phyloP scores from a whole-genome alignment of 2,113 vertebrate genomes.

The Grallaria varia region DNA sequence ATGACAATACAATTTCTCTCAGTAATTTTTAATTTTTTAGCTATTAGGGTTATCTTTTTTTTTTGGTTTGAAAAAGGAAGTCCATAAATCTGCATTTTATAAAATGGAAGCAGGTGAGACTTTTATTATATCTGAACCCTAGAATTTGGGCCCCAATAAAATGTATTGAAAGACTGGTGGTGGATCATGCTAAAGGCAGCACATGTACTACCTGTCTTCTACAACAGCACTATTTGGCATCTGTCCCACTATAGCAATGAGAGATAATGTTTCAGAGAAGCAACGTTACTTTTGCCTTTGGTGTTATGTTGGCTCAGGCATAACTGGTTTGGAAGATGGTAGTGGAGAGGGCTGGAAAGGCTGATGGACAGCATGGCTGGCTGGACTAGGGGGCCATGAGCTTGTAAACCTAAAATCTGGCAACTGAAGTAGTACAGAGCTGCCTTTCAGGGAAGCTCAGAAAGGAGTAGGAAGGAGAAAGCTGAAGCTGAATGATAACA shows the following conservation, averaged over 20 bases:
- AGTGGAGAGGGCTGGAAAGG: neutral
- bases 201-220: neutral
- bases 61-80: neutral
- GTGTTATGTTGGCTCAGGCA: neutral
- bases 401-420: neutral
- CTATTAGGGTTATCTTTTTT: neutral
- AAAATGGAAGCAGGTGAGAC: neutral
- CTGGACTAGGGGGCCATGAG: rapidly evolving
- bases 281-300: neutral
- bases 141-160: neutral
- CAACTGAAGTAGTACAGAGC: rapidly evolving
- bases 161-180: neutral
- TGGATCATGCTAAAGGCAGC: neutral
- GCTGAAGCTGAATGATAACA: neutral
- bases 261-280: neutral
- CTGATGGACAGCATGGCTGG: neutral
- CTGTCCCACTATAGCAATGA: neutral
- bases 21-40: neutral
- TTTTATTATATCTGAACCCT: neutral
- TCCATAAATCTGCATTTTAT: neutral
- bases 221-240: neutral
- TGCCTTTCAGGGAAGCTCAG: neutral
- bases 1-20: neutral
- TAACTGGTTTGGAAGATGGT: rapidly evolving
- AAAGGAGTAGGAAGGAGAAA: neutral